These are phyloP conservation scores for Cepaea hortensis DNA, from an alignment of 2,888 invertebrate genomes.

Conservation along the genomic window DNA sequence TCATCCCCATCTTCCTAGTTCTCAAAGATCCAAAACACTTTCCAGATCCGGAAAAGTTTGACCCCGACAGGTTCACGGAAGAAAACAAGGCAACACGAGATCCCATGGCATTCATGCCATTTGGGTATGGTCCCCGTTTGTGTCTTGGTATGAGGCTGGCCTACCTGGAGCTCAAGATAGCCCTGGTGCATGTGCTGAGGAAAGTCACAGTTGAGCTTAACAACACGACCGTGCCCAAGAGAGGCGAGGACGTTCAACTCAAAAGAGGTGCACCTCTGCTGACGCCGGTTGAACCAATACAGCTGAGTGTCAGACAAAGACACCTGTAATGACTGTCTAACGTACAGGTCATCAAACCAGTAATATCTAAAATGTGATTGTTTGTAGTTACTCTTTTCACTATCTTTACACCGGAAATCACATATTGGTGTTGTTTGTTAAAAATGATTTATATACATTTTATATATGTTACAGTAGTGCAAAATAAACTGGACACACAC, in stretches of 20 bases:
- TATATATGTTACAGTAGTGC: no score
- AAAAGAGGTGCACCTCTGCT: background rate
- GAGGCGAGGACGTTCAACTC: background rate
- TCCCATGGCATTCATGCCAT: constrained; percentile 36
- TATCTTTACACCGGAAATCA: no score
- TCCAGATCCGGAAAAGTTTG: constrained; percentile 28
- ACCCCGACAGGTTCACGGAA: constrained; percentile 30
- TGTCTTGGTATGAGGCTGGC: constrained; percentile 39
- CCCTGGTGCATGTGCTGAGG: no score
- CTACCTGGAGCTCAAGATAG: background rate
- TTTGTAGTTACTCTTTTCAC: background rate
- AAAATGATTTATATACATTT: no score
- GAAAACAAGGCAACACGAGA: constrained; percentile 34
- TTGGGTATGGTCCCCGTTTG: constrained; percentile 35
- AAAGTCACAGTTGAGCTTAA: constrained; percentile 25
- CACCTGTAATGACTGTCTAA: background rate
- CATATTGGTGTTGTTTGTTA: no score
- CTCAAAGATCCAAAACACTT: constrained; percentile 27
- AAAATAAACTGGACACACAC: no score
- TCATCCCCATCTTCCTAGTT: constrained; percentile 21
- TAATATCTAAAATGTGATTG: no score
- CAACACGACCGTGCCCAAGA: constrained; percentile 16
- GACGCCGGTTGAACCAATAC: constrained; percentile 8
- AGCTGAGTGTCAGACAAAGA: constrained; percentile 16
- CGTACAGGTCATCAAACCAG: no score